phyloP scores from a whole-genome alignment of 1,140 invertebrate species.

The Phymorhynchus buccinoides region DNA sequence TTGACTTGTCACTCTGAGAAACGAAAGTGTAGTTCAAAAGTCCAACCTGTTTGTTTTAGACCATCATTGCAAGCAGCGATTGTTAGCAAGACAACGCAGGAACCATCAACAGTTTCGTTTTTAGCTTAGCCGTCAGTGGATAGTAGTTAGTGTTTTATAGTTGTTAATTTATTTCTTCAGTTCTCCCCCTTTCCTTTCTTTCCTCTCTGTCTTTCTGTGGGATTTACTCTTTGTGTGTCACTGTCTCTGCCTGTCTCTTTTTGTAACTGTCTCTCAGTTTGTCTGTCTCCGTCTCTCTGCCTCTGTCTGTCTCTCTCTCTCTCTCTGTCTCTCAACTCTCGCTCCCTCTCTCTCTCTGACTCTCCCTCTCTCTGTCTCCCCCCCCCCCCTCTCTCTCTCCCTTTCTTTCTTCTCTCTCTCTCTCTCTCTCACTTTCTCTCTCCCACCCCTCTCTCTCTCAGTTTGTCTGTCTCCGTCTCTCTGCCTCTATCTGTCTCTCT shows the following conservation, averaged over 20 bases:
- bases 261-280: background rate
- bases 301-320: conserved; percentile 20
- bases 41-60: no score
- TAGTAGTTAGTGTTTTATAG: no score
- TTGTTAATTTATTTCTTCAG: no score
- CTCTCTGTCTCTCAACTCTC: no score
- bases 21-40: no score
- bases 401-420: background rate
- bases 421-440: background rate
- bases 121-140: no score
- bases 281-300: background rate
- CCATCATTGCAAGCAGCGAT: no score
- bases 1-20: no score
- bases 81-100: no score
- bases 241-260: background rate
- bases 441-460: no score
- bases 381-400: background rate
- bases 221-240: background rate
- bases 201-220: background rate
- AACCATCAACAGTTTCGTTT: no score
- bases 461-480: no score
- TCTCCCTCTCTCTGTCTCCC: background rate
- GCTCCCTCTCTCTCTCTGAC: background rate
- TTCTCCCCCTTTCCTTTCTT: background rate
- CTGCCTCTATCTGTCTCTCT: background rate